phyloP scores from a whole-genome alignment of 2,888 invertebrate genomes.

The Chymomyza fuscimana region DNA sequence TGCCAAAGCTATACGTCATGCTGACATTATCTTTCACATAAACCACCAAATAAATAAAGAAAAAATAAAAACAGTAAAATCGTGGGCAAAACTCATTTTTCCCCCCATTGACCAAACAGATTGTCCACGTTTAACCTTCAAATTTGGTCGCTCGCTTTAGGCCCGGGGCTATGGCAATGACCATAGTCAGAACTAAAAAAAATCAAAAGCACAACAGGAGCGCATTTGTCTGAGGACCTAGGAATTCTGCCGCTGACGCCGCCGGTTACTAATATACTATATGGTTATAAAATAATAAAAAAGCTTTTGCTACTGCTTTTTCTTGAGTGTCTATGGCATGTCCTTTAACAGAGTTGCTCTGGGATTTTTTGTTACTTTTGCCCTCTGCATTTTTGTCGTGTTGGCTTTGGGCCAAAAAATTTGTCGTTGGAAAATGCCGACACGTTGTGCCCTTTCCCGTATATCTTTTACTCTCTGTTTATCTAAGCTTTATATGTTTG shows the following conservation, averaged over 20 bases:
- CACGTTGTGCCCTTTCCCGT: slow-evolving; percentile 21
- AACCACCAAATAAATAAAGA: slow-evolving; percentile 12
- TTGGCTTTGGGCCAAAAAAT: slow-evolving; percentile 52
- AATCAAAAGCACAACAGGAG: slow-evolving; percentile 32
- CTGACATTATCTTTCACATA: neutral
- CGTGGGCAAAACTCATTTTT: neutral
- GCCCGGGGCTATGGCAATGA: neutral
- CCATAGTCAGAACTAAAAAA: slow-evolving; percentile 1
- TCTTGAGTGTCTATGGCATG: slow-evolving; percentile 21
- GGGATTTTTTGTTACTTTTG: slow-evolving; percentile 16
- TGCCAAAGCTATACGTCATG: neutral
- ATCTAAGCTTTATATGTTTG: slow-evolving; percentile 18
- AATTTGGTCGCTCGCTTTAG: neutral
- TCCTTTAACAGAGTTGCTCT: slow-evolving; percentile 7
- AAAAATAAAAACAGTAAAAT: neutral
- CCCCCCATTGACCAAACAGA: slow-evolving; percentile 34
- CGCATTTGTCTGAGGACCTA: neutral
- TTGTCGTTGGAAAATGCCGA: slow-evolving; percentile 41
- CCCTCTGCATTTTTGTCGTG: slow-evolving; percentile 22
- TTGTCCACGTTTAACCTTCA: slow-evolving; percentile 49
- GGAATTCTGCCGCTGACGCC: slow-evolving; percentile 29
- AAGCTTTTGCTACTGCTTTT: slow-evolving; percentile 26
- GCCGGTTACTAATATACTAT: slow-evolving; percentile 35
- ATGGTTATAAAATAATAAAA: slow-evolving; percentile 43
- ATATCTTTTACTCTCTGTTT: neutral